A percentile compares a stretch with the other conserved stretches of the same genome.
phyloP scores from a whole-genome alignment of 2,113 vertebrate genomes.

The Henicopernis longicauda region DNA sequence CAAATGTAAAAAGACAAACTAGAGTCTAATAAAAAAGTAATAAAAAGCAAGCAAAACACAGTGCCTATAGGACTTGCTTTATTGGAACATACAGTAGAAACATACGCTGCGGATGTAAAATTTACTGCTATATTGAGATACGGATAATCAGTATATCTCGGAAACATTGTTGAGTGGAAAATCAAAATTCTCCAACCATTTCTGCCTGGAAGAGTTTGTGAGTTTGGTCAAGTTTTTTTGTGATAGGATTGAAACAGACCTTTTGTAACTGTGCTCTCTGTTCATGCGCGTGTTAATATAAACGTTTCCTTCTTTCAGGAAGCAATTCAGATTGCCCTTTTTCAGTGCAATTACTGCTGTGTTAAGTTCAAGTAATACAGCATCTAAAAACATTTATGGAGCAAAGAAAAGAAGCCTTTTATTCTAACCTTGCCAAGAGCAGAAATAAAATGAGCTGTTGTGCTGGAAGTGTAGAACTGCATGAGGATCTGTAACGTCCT shows the following conservation, averaged over 20 bases:
- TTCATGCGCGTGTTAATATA: constrained; percentile 28
- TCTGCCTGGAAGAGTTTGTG: background rate
- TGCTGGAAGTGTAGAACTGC: constrained; percentile 30
- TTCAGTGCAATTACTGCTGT: constrained; percentile 57
- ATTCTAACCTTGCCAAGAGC: constrained; percentile 66
- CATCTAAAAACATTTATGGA: constrained; percentile 60
- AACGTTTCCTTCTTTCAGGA: constrained; percentile 61
- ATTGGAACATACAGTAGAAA: background rate
- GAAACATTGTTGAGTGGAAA: background rate
- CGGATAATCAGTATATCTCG: background rate
- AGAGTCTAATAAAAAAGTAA: background rate
- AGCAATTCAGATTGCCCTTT: constrained; percentile 56
- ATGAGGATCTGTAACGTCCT: constrained; percentile 18
- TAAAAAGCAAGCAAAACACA: background rate
- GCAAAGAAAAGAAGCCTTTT: constrained; percentile 58
- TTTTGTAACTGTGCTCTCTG: constrained; percentile 31
- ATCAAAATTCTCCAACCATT: background rate
- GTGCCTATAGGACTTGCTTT: background rate
- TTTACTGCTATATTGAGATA: background rate
- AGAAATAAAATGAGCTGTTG: constrained; percentile 67
- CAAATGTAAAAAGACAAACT: background rate
- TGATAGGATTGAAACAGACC: constrained; percentile 27
- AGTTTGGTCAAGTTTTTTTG: constrained; percentile 16
- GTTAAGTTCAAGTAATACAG: constrained; percentile 62
- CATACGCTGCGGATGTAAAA: background rate